A percentile compares a stretch with the other conserved stretches of the same genome.
These are phyloP conservation scores for Channa striata DNA, from an alignment of 2,797 vertebrate species.

Conservation along the genomic window DNA sequence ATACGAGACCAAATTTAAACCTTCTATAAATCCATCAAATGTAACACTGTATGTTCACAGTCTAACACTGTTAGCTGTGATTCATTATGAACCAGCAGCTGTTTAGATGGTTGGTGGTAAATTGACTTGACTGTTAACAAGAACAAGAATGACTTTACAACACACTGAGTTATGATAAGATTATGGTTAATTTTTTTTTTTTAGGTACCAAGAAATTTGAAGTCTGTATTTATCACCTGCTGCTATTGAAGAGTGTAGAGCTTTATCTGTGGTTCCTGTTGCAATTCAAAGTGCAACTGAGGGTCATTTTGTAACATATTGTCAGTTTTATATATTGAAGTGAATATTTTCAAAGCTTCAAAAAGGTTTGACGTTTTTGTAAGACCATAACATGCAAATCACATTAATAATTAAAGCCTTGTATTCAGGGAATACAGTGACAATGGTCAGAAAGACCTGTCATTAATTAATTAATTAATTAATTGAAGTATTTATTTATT, in stretches of 20 bases:
- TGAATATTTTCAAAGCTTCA: neutral
- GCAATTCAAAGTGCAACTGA: neutral
- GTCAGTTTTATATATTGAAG: neutral
- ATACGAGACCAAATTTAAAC: slow-evolving; percentile 69
- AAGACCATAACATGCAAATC: neutral
- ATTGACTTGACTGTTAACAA: slow-evolving; percentile 5
- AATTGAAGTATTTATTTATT: neutral
- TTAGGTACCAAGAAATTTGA: too few species aligned
- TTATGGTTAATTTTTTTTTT: too few species aligned
- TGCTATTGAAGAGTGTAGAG: neutral
- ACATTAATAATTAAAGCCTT: too few species aligned
- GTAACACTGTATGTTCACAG: neutral
- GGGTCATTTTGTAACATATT: neutral
- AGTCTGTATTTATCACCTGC: too few species aligned
- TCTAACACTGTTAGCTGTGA: neutral
- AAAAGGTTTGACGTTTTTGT: neutral
- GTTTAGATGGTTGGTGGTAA: neutral
- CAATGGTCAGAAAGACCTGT: too few species aligned
- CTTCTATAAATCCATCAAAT: neutral
- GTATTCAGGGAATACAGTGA: too few species aligned
- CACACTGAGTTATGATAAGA: too few species aligned
- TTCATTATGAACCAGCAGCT: neutral
- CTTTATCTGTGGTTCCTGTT: neutral
- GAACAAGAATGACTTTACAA: neutral
- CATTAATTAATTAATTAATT: too few species aligned